Evolutionary conservation across 2,888 invertebrate genomes (phyloP).

Genomic region (Theretra japonica): DNA sequence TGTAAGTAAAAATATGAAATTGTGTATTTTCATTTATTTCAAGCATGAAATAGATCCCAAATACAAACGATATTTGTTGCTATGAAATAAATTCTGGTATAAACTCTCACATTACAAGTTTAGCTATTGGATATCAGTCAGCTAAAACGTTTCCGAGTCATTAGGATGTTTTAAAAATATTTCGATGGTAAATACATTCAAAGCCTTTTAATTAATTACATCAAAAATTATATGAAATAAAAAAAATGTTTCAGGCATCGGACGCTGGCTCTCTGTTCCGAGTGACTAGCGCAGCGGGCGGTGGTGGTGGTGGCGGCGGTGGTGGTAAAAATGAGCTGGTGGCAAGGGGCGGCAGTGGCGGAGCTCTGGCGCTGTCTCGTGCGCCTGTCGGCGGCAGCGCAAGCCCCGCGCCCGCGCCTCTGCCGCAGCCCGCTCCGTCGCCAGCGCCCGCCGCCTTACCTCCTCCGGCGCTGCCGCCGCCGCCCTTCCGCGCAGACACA

Average conservation of each 20-base stretch:
- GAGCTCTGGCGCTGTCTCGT: conserved; percentile 85
- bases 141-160: too few species aligned
- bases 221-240: conserved; percentile 7
- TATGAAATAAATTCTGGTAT: too few species aligned
- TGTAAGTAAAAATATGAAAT: conserved; percentile 58
- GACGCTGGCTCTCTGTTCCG: conserved; percentile 79
- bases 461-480: conserved; percentile 87
- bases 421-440: conserved; percentile 88
- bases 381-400: conserved; percentile 86
- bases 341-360: conserved; percentile 87
- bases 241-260: conserved; percentile 65
- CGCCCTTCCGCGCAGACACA: conserved; percentile 84
- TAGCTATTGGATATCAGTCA: too few species aligned
- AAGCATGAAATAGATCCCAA: too few species aligned
- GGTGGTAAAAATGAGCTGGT: conserved; percentile 86
- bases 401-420: conserved; percentile 87
- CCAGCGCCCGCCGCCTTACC: conserved; percentile 89
- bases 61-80: too few species aligned
- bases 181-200: too few species aligned
- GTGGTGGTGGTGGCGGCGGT: conserved; percentile 85
- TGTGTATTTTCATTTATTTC: too few species aligned
- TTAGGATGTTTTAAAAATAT: too few species aligned
- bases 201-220: conserved; percentile 19
- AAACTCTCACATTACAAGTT: too few species aligned
- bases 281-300: conserved; percentile 85